phyloP scores from a whole-genome alignment of 2,888 invertebrate species.

The Deroplatys truncata region DNA sequence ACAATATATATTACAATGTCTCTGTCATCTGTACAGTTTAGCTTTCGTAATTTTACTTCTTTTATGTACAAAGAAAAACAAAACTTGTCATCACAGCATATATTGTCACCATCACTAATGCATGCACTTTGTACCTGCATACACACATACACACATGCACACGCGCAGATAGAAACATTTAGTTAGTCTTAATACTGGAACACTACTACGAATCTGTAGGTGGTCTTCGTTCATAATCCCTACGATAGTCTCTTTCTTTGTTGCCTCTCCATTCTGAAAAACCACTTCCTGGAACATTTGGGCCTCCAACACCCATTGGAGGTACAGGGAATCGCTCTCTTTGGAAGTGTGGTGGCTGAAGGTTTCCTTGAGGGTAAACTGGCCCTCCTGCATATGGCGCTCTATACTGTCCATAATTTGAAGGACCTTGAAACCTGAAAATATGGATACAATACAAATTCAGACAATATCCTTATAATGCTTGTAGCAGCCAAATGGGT shows the following conservation, averaged over 20 bases:
- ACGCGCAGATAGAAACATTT: background rate
- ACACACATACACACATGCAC: background rate
- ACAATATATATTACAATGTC: background rate
- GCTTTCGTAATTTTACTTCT: background rate
- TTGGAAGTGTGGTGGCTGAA: conserved; percentile 20
- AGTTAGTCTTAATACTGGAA: background rate
- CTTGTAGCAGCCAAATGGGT: too few species aligned
- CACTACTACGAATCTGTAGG: conserved; percentile 38
- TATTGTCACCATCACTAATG: background rate
- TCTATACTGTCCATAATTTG: conserved; percentile 24
- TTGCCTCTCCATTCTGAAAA: conserved; percentile 27
- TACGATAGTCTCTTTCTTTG: conserved; percentile 46
- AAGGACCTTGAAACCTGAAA: conserved; percentile 24
- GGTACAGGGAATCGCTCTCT: conserved; percentile 25
- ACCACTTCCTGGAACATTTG: conserved; percentile 15
- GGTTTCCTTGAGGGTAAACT: conserved; percentile 20
- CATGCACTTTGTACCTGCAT: background rate
- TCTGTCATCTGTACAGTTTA: background rate
- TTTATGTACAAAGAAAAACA: conserved; percentile 1
- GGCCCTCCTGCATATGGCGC: conserved; percentile 12
- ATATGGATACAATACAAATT: background rate
- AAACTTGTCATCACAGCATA: background rate
- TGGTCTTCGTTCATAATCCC: conserved; percentile 63
- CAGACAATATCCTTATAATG: background rate
- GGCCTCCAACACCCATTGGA: conserved; percentile 1